Evolutionary conservation across 2,113 vertebrate genomes (phyloP).

Genomic region (Chrysemys picta): DNA sequence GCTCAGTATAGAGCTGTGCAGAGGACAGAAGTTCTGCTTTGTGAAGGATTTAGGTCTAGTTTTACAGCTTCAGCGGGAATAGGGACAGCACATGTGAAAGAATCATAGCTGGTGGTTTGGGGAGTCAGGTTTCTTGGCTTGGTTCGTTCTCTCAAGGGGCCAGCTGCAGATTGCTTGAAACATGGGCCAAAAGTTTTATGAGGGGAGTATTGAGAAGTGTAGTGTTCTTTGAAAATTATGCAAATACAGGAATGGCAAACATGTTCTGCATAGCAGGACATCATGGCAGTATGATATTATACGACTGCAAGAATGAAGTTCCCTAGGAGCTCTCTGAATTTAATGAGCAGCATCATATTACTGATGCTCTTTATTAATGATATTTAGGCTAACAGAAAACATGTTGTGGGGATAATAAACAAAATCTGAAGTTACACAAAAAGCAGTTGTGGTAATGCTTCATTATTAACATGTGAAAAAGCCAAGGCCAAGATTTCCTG

Average conservation of each 20-base stretch:
- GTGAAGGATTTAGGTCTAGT: neutral
- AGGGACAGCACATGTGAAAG: neutral
- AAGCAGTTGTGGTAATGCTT: constrained; percentile 23
- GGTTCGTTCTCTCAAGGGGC: neutral
- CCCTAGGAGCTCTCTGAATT: neutral
- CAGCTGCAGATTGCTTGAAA: neutral
- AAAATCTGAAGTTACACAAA: neutral
- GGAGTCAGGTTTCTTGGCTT: neutral
- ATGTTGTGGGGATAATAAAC: neutral
- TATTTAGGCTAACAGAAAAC: neutral
- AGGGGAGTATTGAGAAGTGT: neutral
- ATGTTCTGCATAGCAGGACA: neutral
- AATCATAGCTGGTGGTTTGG: neutral
- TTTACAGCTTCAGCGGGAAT: neutral
- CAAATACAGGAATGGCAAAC: neutral
- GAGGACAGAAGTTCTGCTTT: neutral
- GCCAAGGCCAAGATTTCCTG: neutral
- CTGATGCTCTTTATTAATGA: neutral
- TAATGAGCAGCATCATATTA: neutral
- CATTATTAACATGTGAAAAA: constrained; percentile 3
- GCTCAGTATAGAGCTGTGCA: neutral
- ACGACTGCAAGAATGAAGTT: neutral
- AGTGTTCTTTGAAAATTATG: neutral
- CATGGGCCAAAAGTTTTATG: neutral
- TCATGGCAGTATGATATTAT: neutral